phyloP scores from a whole-genome alignment of 2,797 vertebrate genomes.

The Linurgus olivaceus region DNA sequence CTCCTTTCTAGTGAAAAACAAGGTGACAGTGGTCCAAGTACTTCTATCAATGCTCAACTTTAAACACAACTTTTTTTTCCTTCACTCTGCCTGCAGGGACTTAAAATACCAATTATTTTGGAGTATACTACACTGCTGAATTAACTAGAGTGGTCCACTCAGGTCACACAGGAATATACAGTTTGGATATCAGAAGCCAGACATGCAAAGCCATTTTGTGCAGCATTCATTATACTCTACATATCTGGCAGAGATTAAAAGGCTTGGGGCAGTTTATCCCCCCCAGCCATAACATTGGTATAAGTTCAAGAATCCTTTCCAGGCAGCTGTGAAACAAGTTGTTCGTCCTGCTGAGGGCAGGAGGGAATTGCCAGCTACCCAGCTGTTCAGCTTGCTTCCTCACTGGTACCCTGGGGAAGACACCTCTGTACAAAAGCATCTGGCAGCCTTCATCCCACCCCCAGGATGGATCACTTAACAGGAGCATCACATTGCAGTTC shows the following conservation, averaged over 20 bases:
- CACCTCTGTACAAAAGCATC: background rate
- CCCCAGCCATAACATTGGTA: background rate
- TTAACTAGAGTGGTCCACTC: background rate
- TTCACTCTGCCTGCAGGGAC: background rate
- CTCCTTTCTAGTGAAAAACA: background rate
- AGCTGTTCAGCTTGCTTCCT: background rate
- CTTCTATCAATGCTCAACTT: background rate
- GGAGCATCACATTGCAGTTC: background rate
- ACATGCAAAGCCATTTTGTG: background rate
- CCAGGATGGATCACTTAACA: background rate
- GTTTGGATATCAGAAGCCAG: background rate
- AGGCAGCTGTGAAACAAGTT: background rate
- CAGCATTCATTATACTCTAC: accelerated
- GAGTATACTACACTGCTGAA: background rate
- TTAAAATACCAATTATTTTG: background rate
- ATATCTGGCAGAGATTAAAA: background rate
- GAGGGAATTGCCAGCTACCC: background rate
- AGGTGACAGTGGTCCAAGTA: background rate
- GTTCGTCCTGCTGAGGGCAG: background rate
- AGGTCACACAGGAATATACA: background rate
- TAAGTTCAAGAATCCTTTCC: background rate
- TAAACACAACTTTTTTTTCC: background rate
- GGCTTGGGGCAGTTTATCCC: background rate
- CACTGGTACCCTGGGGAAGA: background rate
- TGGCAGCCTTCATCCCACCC: background rate